Percentiles rank a stretch among this genome's conserved stretches.
These are phyloP conservation scores for Hydrozoanthus tunicans DNA, from an alignment of 64 coral and sea anemone species.

Conservation along the genomic window DNA sequence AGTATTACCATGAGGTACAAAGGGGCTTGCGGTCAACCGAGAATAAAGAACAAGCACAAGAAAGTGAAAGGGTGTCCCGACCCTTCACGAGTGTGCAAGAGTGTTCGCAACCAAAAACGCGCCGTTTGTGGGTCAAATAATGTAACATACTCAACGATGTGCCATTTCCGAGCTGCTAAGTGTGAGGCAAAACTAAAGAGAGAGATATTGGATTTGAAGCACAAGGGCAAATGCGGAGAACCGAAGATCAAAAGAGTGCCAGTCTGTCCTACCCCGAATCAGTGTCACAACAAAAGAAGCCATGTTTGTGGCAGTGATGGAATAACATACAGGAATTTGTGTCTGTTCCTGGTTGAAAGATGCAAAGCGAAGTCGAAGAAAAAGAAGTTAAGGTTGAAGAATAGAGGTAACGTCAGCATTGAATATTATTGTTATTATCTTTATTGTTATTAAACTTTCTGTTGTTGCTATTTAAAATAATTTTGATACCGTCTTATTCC, in stretches of 20 bases:
- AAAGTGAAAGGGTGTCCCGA: constrained; percentile 30
- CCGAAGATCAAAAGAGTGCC: constrained; percentile 51
- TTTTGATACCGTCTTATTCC: too few species aligned
- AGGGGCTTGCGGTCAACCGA: constrained; percentile 52
- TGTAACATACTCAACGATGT: constrained; percentile 70
- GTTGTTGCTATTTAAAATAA: too few species aligned
- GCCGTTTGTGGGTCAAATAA: constrained; percentile 74
- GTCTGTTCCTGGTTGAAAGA: constrained; percentile 66
- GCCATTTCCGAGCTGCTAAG: constrained; percentile 69
- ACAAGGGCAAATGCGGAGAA: constrained; percentile 77
- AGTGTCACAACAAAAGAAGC: constrained; percentile 51
- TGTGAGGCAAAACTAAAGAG: constrained; percentile 65
- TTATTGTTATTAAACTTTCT: background rate
- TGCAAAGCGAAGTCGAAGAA: constrained; percentile 60
- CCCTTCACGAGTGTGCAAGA: constrained; percentile 19
- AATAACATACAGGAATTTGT: constrained; percentile 86
- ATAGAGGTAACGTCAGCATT: constrained; percentile 60
- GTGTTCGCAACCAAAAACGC: constrained; percentile 34
- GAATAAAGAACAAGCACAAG: constrained; percentile 40
- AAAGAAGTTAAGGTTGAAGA: constrained; percentile 30
- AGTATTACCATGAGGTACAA: constrained; percentile 49
- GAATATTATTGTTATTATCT: background rate
- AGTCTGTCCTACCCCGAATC: constrained; percentile 50
- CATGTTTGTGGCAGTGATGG: constrained; percentile 70
- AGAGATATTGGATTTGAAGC: constrained; percentile 31